phyloP scores from a whole-genome alignment of 2,888 invertebrate genomes.

The Catocala fraxini region DNA sequence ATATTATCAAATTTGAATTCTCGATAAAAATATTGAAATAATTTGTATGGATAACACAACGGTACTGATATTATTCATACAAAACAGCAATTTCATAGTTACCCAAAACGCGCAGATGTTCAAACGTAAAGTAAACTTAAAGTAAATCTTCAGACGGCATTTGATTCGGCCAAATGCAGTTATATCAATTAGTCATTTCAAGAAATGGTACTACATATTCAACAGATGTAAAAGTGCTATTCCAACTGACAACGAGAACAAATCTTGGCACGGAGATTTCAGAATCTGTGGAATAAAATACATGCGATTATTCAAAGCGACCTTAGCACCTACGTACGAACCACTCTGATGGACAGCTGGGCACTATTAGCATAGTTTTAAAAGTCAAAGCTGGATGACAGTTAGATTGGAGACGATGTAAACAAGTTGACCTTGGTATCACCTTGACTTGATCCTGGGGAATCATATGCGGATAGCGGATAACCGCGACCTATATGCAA shows the following conservation, averaged over 20 bases:
- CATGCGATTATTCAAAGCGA: conserved; percentile 44
- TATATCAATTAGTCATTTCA: no score
- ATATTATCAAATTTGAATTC: no score
- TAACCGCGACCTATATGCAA: conserved; percentile 57
- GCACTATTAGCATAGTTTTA: conserved; percentile 71
- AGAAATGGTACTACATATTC: no score
- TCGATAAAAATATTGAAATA: no score
- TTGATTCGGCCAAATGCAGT: no score
- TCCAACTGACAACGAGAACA: conserved; percentile 17
- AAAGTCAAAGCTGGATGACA: conserved; percentile 69
- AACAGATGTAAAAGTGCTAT: conserved; percentile 3
- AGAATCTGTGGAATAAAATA: conserved; percentile 43
- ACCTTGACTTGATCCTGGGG: conserved; percentile 60
- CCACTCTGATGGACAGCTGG: conserved; percentile 55
- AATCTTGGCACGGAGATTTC: conserved; percentile 24
- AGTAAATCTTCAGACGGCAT: no score
- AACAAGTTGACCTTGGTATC: conserved; percentile 75
- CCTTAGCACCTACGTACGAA: conserved; percentile 33
- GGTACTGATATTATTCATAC: no score
- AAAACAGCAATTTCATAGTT: no score
- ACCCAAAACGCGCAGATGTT: no score
- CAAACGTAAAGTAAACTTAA: no score
- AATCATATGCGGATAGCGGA: conserved; percentile 56
- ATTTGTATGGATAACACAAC: no score
- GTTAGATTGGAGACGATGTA: conserved; percentile 62